phyloP scores from a whole-genome alignment of 2,797 vertebrate genomes.

The Pipistrellus pygmaeus region DNA sequence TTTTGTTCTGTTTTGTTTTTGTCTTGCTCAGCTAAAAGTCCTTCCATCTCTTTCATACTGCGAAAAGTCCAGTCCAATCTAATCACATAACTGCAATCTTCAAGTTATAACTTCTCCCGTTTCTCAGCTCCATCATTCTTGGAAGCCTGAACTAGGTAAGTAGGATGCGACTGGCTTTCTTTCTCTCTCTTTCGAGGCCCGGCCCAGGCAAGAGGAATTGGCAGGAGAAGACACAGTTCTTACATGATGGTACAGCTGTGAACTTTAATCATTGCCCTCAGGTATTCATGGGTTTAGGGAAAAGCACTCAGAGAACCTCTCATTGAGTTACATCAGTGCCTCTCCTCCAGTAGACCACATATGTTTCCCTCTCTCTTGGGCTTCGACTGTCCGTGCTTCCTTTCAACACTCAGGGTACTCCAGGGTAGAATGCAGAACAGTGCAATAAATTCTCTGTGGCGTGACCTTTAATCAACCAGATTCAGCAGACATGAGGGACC shows the following conservation, averaged over 20 bases:
- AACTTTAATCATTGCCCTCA: neutral
- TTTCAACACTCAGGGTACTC: neutral
- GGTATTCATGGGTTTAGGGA: neutral
- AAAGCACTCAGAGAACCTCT: neutral
- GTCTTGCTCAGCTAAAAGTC: neutral
- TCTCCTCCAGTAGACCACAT: neutral
- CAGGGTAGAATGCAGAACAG: neutral
- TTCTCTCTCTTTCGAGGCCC: neutral
- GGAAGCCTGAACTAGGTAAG: neutral
- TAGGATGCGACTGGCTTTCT: neutral
- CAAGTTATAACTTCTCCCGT: neutral
- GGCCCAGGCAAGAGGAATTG: neutral
- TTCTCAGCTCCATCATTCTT: neutral
- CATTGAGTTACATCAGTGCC: too few relatives aligned
- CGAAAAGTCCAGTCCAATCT: neutral
- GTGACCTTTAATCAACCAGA: neutral
- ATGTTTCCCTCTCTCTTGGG: neutral
- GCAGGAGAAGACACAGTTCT: neutral
- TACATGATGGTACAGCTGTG: too few relatives aligned
- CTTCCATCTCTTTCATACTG: neutral
- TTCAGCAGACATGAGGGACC: neutral
- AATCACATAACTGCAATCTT: neutral
- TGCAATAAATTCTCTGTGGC: neutral
- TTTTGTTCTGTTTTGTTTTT: neutral
- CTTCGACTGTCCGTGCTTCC: neutral